Evolutionary conservation across 2,888 invertebrate genomes (phyloP), one percentile per base, ranked within the genome.

Genomic region (Drosophila picticornis): DNA sequence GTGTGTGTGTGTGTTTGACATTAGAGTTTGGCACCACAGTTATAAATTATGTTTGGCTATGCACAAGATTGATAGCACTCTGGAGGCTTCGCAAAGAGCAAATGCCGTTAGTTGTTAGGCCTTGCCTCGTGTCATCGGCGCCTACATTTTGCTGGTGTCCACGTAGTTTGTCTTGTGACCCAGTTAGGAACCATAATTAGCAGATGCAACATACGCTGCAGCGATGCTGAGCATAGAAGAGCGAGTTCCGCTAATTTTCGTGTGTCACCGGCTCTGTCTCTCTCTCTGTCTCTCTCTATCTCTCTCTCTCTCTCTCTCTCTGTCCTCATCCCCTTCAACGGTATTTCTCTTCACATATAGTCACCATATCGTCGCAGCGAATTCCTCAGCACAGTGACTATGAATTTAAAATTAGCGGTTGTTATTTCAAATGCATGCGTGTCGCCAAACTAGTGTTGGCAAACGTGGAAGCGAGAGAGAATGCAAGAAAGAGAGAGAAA

Each of bases 41-140:
- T 90, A 90, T 90, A 90, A 86, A 90, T 86, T 90, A 90, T 90
- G 90, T 88, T 90, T 71, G 83, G 74, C 82, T 77, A 75, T 75
- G 82, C 88, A 71, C 80, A 86, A 86, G 85, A 86, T 86, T 86
- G 85, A 86, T 90, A 78, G 85, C 75, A 76, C 84, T 80, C 82
- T 60, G 70, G 72, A 65, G 82, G 77, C 68, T 51, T 38, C 40
- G 38, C 50, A 25, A 40, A 63, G 63, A 59, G 43, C 72, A 67
- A 84, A 77, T 80, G 73, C 71, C 69, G 77, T 82, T 82, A 82
- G 77, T 65, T 73, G 65, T 75, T 71, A 63, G 46, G 79, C 64
- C 62, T 60, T 51, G 55, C 62, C 59, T 46, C 62, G 69, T 70
- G 67, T 66, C 64, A 80, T 73, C 60, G 76, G 76, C 43, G 64